These are phyloP conservation scores for Patella vulgata DNA, from an alignment of 1,140 invertebrate species.

Conservation along the genomic window DNA sequence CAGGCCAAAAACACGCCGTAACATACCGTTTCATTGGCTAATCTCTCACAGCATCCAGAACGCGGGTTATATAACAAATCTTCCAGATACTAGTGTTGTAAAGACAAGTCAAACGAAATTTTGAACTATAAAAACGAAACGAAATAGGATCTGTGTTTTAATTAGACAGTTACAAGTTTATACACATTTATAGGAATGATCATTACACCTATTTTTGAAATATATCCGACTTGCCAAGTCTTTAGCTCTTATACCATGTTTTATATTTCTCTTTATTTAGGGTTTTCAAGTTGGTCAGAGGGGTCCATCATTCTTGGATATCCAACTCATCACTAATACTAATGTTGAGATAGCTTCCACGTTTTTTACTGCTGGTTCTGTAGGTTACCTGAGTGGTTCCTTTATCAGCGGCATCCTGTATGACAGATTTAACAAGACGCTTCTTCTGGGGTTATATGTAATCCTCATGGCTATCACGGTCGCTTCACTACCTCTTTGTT, in stretches of 20 bases:
- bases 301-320: constrained; percentile 59
- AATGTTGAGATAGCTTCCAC: constrained; percentile 37
- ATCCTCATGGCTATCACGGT: constrained; percentile 31
- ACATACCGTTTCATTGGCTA: too few species aligned
- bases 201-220: too few species aligned
- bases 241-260: neutral
- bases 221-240: too few species aligned
- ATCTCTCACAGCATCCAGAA: too few species aligned
- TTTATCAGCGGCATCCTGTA: constrained; percentile 45
- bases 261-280: constrained; percentile 35
- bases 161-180: too few species aligned
- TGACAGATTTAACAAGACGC: constrained; percentile 39
- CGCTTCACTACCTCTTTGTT: constrained; percentile 41
- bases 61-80: too few species aligned
- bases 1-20: too few species aligned
- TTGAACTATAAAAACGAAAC: too few species aligned
- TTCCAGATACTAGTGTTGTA: too few species aligned
- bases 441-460: constrained; percentile 33
- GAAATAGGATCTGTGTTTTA: too few species aligned
- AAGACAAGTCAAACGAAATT: too few species aligned
- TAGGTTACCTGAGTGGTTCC: constrained; percentile 48
- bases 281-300: constrained; percentile 57
- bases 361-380: constrained; percentile 44
- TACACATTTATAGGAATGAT: too few species aligned
- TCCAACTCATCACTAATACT: constrained; percentile 48